Conservation (phyloP, 1,140 invertebrate genomes). For the Pteromalus puparum region DNA sequence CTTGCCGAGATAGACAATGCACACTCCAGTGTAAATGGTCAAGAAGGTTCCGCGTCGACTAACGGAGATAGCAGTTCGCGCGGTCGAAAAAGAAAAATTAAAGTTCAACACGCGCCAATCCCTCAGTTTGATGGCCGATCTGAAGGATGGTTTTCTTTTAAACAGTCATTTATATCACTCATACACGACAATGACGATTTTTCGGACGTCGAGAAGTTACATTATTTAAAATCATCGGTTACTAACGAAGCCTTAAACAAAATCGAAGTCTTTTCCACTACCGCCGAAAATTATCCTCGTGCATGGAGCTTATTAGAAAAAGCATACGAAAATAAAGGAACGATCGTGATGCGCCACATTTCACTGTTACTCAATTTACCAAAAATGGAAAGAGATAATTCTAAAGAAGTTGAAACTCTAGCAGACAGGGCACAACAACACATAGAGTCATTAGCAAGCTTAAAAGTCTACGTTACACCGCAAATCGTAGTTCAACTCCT, state of each 20-base stretch:
- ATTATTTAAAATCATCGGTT: neutral
- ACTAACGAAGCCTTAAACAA: neutral
- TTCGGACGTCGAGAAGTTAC: neutral
- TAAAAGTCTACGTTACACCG: neutral
- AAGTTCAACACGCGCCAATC: conserved; percentile 47
- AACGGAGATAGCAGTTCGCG: neutral
- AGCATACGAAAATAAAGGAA: neutral
- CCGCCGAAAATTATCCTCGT: neutral
- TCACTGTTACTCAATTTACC: neutral
- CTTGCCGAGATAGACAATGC: too few species aligned
- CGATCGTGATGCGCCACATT: neutral
- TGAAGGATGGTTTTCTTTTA: neutral
- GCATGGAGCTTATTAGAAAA: conserved; percentile 25
- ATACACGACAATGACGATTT: conserved; percentile 4
- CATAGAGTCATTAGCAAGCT: neutral
- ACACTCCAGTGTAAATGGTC: too few species aligned
- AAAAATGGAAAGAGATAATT: neutral
- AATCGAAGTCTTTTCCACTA: neutral
- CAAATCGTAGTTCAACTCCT: neutral
- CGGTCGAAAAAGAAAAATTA: neutral
- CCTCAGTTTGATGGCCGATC: neutral
- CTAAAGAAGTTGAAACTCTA: neutral
- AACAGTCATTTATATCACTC: neutral
- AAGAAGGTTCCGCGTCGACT: neutral
- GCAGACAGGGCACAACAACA: neutral